Evolutionary conservation across 53 echinoderm and acorn worm species (phyloP).

Genomic region (Zoroaster sp.): DNA sequence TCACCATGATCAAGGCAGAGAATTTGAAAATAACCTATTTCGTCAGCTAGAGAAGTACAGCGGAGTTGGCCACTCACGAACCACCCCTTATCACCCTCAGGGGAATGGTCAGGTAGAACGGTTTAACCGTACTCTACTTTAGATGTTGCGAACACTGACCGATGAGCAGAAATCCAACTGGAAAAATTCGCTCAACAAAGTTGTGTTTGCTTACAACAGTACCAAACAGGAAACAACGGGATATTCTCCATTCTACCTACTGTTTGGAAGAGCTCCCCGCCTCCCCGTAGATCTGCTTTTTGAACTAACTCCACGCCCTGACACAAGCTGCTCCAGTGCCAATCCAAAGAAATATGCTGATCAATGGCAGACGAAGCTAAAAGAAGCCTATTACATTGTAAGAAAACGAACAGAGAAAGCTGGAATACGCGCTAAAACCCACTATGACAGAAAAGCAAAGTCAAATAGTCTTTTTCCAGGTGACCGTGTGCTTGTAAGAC

Average conservation of each 20-base stretch:
- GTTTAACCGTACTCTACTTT: constrained; percentile 40
- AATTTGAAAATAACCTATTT: constrained; percentile 49
- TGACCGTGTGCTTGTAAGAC: not conserved
- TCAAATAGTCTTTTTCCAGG: not conserved
- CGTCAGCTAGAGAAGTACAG: constrained; percentile 18
- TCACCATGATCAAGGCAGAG: constrained; percentile 48
- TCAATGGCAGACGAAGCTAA: not conserved
- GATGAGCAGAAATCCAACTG: constrained; percentile 8
- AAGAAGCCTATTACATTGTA: not conserved
- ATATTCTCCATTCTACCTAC: constrained; percentile 27
- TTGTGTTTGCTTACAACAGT: constrained; percentile 48
- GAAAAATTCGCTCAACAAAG: constrained; percentile 28
- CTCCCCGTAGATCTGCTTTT: constrained; percentile 34
- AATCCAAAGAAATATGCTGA: not conserved
- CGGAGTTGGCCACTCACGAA: constrained; percentile 20
- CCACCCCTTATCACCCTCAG: constrained; percentile 55
- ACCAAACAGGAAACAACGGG: constrained; percentile 22
- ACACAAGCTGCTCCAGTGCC: not conserved
- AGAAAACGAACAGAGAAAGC: not conserved
- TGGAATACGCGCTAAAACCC: not conserved
- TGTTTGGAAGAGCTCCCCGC: constrained; percentile 43
- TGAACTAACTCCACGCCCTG: not conserved
- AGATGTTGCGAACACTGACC: constrained; percentile 36
- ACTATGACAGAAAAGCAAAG: not conserved
- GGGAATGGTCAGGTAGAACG: constrained; percentile 38